Evolutionary conservation across 2,888 invertebrate genomes (phyloP).

Genomic region (Stramonita haemastoma): DNA sequence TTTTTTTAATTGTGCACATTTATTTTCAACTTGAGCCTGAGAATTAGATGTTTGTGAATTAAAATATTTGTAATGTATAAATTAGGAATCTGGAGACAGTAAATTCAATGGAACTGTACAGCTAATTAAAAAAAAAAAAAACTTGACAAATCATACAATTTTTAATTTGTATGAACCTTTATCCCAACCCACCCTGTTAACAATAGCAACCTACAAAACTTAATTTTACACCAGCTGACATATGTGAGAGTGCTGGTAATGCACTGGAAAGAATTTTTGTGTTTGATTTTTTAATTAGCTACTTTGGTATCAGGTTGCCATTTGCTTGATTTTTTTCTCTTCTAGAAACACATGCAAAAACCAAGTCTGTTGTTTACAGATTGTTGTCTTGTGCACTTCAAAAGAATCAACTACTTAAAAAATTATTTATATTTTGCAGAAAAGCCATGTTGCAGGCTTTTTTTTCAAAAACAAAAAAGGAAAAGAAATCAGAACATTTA

Average conservation of each 20-base stretch:
- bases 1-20: not conserved
- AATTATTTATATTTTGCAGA: too few species aligned
- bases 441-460: too few species aligned
- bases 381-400: not conserved
- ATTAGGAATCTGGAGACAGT: too few species aligned
- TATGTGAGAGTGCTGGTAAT: too few species aligned
- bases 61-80: too few species aligned
- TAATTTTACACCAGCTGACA: too few species aligned
- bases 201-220: too few species aligned
- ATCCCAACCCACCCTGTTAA: too few species aligned
- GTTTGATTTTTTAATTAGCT: too few species aligned
- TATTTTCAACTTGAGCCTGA: not conserved
- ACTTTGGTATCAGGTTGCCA: too few species aligned
- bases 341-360: not conserved
- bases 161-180: not conserved
- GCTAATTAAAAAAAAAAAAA: not conserved
- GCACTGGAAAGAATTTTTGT: too few species aligned
- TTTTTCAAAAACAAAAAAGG: not conserved
- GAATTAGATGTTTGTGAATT: too few species aligned
- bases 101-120: not conserved
- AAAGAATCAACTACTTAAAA: not conserved
- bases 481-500: not conserved
- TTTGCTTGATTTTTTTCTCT: not conserved
- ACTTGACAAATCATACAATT: not conserved
- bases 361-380: not conserved